Base-by-base conservation (phyloP, 2,797 vertebrate species). In the Hemitrygon akajei region DNA sequence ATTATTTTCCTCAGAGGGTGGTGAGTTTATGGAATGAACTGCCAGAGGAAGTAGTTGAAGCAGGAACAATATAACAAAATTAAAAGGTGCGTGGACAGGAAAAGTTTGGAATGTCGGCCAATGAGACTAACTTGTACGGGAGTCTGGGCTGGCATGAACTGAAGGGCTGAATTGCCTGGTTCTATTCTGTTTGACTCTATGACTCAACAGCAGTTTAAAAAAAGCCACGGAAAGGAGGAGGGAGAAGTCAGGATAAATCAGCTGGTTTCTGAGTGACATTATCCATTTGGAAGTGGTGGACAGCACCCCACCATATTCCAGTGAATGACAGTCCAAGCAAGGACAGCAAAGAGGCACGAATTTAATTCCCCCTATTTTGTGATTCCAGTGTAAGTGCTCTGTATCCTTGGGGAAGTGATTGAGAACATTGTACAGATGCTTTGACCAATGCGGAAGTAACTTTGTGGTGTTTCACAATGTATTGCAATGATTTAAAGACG, bases 401-500 rank as follows among this genome's bases (percentile, higher is more conserved):
- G 11, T 18, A 30, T 56, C 82, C 82, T 86, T 86, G 82, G 82
- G 56, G 7, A 86, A 86, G 47, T 30, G 56, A 30, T 84, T 27
- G 58, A 84, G 81, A 84, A 84, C 22, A 30, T 25, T 56, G 6
- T 58, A 40, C 47, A 84, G 47, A 84, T 84, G 58, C 47, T 30
- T 58, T 27, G 47, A 40, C 30, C 2, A 84, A 84, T 84, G 81
- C 4, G 47, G 30, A 84, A 47, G 81, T 47, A 58, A 58, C 47
- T 84, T 30, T 25, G 14, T 11, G 81, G 30, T 40, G 58, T 84
- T 56, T 84, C 81, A 84, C 81, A 56, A 84, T 84, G 25, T 84
- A 30, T 84, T 84, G 58, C 25, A 58, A 84, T 84, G 81, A 84
- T 84, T 84, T 84, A 84, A 84, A 58, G 47, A 84, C 9, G 81